phyloP scores from a whole-genome alignment of 1,140 invertebrate genomes.

The Belonocnema kinseyi region DNA sequence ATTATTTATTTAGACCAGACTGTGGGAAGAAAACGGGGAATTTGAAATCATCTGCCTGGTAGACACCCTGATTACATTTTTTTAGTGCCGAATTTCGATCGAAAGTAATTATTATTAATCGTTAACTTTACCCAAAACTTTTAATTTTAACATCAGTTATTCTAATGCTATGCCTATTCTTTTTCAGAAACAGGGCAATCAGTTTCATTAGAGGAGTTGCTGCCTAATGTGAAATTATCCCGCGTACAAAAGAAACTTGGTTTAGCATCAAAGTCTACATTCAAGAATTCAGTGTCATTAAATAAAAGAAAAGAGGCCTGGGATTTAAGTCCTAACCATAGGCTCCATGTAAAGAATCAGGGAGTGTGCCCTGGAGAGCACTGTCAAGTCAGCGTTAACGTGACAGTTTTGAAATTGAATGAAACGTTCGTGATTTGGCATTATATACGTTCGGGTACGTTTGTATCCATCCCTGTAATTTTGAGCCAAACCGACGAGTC shows the following conservation, averaged over 20 bases:
- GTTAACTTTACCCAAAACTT: no score
- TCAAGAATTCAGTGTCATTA: constrained; percentile 41
- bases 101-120: no score
- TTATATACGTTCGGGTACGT: constrained; percentile 78
- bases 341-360: constrained; percentile 79
- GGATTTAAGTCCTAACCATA: constrained; percentile 62
- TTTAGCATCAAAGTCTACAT: constrained; percentile 25
- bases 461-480: constrained; percentile 81
- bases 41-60: no score
- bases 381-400: constrained; percentile 79
- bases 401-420: constrained; percentile 77
- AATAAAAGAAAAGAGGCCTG: constrained; percentile 52
- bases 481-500: constrained; percentile 70
- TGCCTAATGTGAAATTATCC: constrained; percentile 54
- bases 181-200: constrained; percentile 56
- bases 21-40: no score
- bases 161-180: constrained; percentile 23
- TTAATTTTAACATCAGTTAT: no score
- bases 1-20: no score
- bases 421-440: constrained; percentile 76
- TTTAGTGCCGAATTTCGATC: no score
- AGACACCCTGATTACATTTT: no score
- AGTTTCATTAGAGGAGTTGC: constrained; percentile 53
- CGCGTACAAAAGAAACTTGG: constrained; percentile 44
- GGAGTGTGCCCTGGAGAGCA: constrained; percentile 79